Evolutionary conservation across 2,797 vertebrate genomes (phyloP).

Genomic region (Percopsis omiscomaycus): DNA sequence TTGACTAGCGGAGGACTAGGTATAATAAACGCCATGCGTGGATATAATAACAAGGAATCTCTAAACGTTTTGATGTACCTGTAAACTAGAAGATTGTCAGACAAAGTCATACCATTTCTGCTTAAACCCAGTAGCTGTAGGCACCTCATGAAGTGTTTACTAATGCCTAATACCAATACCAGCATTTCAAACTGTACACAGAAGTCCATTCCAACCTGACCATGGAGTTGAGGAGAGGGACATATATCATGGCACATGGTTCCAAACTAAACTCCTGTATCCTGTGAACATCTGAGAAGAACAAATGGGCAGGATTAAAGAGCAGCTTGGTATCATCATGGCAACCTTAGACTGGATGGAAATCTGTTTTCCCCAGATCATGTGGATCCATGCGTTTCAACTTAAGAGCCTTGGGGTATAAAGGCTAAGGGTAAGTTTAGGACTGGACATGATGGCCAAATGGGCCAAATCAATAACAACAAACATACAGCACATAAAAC

Average conservation of each 20-base stretch:
- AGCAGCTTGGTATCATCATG: conserved; percentile 43
- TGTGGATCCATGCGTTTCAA: conserved; percentile 33
- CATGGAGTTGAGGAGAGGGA: conserved; percentile 16
- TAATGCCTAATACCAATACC: conserved; percentile 6
- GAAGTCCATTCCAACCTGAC: conserved; percentile 20
- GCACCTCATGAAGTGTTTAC: conserved; percentile 22
- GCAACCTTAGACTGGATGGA: conserved; percentile 29
- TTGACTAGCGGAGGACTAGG: conserved; percentile 12
- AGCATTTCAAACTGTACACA: conserved; percentile 5
- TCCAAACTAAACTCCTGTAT: conserved; percentile 8
- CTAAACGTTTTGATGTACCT: conserved; percentile 13
- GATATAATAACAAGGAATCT: conserved; percentile 7
- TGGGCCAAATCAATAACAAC: conserved; percentile 56
- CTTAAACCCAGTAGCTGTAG: conserved; percentile 8
- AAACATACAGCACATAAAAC: conserved; percentile 65
- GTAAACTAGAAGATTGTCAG: conserved; percentile 22
- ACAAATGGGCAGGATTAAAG: conserved; percentile 13
- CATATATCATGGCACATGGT: conserved; percentile 12
- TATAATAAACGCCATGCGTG: conserved; percentile 17
- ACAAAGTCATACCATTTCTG: conserved; percentile 29
- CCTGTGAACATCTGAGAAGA: conserved; percentile 20
- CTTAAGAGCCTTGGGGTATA: conserved; percentile 30
- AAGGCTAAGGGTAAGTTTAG: conserved; percentile 38
- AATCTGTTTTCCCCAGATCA: conserved; percentile 1
- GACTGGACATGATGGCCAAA: conserved; percentile 48